These are phyloP conservation scores for Dione vanillae DNA, from an alignment of 2,888 invertebrate genomes.

Conservation along the genomic window DNA sequence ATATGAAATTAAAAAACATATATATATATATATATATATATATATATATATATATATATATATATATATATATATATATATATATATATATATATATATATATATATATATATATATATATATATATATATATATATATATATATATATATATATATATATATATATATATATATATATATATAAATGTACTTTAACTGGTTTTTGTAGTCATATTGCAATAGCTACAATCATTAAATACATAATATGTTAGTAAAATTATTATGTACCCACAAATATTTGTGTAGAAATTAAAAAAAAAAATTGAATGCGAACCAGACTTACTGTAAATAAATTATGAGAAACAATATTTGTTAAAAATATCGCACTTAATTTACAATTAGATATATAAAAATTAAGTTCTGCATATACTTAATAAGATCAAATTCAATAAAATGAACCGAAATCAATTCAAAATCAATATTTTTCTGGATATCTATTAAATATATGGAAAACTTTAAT, in stretches of 20 bases:
- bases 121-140: too few relatives aligned
- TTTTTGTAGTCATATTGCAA: constrained; percentile 3
- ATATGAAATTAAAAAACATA: neutral
- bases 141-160: too few relatives aligned
- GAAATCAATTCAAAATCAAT: neutral
- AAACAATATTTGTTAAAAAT: constrained; percentile 31
- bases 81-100: too few relatives aligned
- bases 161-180: too few relatives aligned
- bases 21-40: too few relatives aligned
- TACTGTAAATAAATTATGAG: constrained; percentile 28
- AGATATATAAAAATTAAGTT: constrained; percentile 30
- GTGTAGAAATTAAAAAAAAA: constrained; percentile 27
- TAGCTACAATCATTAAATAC: neutral
- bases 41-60: too few relatives aligned
- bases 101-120: too few relatives aligned
- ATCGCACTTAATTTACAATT: constrained; percentile 31
- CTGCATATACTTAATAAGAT: constrained; percentile 16
- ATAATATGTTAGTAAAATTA: neutral
- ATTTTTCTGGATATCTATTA: neutral
- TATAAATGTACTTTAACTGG: neutral
- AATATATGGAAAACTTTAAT: constrained; percentile 27
- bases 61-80: too few relatives aligned
- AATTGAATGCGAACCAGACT: constrained; percentile 18
- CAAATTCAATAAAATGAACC: neutral
- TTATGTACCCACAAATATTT: constrained; percentile 18